Evolutionary conservation across 2,797 vertebrate species (phyloP).

Genomic region (Cryptoblepharus egeriae): DNA sequence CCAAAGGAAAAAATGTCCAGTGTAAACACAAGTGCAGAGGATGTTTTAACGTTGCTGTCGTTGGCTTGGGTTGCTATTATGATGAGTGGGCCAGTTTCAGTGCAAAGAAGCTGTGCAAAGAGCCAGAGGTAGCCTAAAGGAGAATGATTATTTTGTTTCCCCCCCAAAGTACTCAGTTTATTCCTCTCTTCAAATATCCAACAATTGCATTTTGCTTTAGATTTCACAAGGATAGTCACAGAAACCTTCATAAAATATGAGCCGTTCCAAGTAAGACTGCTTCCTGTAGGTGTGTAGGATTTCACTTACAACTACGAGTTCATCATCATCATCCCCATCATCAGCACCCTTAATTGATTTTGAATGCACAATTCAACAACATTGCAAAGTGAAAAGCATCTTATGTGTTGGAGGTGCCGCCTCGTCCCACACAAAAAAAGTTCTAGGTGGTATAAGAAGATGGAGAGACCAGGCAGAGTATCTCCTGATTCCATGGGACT

Average conservation of each 20-base stretch:
- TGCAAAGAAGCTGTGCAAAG: neutral
- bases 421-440: conserved; percentile 2
- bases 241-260: no score
- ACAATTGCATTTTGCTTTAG: neutral
- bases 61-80: neutral
- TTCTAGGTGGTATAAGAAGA: conserved; percentile 9
- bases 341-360: no score
- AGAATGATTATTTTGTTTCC: neutral
- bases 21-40: neutral
- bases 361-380: no score
- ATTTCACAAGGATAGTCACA: no score
- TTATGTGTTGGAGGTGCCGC: neutral
- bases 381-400: no score
- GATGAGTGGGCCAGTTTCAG: neutral
- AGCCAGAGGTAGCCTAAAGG: neutral
- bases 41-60: neutral
- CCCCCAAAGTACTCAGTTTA: no score
- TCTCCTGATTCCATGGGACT: neutral
- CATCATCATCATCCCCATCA: no score
- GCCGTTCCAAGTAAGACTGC: no score
- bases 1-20: conserved; percentile 4
- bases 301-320: no score
- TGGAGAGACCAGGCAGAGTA: neutral
- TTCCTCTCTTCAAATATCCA: neutral
- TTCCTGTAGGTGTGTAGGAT: no score